phyloP scores from a whole-genome alignment of 2,797 vertebrate genomes.

The Periophthalmus magnuspinnatus region DNA sequence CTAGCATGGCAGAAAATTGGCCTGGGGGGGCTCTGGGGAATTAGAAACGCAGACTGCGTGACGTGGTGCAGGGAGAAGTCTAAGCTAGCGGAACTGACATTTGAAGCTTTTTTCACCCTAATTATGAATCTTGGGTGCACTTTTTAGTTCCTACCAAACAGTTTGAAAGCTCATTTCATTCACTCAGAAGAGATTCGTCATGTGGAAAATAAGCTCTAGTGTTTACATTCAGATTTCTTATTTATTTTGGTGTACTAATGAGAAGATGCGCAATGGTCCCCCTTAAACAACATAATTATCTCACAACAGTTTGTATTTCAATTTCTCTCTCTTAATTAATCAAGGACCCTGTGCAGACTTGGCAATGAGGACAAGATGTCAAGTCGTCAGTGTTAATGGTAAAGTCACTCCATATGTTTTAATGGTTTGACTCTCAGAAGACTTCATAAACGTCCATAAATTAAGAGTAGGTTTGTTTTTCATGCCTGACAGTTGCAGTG shows the following conservation, averaged over 20 bases:
- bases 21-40: constrained; percentile 85
- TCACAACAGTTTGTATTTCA: constrained; percentile 9
- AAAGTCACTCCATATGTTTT: background rate
- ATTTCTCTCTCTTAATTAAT: constrained; percentile 14
- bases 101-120: constrained; percentile 77
- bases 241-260: constrained; percentile 34
- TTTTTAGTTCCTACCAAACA: constrained; percentile 53
- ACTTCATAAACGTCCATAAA: no score
- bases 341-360: background rate
- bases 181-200: constrained; percentile 47
- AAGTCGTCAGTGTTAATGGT: background rate
- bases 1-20: constrained; percentile 92
- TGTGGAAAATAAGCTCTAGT: constrained; percentile 58
- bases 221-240: constrained; percentile 26
- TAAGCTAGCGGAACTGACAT: constrained; percentile 89
- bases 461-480: no score
- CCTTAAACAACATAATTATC: constrained; percentile 24
- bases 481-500: no score
- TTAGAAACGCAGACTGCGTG: constrained; percentile 83
- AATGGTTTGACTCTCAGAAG: background rate
- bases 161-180: constrained; percentile 55
- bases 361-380: background rate
- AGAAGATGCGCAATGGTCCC: constrained; percentile 26
- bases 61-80: constrained; percentile 78
- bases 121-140: constrained; percentile 81